A percentile compares a stretch with the other conserved stretches of the same genome.
Conservation (phyloP, 2,113 vertebrate genomes). For the Gnathonemus longibarbis region DNA sequence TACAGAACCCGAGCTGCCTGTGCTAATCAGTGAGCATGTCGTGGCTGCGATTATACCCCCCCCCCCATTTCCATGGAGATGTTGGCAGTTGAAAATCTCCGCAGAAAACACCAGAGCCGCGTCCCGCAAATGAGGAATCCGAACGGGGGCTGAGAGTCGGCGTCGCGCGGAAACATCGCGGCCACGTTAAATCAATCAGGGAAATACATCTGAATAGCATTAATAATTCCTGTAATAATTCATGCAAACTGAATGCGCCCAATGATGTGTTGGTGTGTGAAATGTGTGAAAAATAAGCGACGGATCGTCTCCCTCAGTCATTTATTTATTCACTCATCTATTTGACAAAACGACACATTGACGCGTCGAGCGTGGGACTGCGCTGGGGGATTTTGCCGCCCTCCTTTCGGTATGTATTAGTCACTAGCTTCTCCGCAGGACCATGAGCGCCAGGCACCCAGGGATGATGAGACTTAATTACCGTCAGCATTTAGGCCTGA, state of each 20-base stretch:
- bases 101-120: neutral
- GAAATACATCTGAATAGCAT: neutral
- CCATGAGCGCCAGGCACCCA: neutral
- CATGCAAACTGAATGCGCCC: neutral
- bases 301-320: neutral
- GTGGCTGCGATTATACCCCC: neutral
- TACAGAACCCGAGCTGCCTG: neutral
- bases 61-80: neutral
- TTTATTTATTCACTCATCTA: neutral
- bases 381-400: neutral
- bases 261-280: neutral
- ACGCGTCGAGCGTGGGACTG: neutral
- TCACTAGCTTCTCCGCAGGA: neutral
- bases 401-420: neutral
- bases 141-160: neutral
- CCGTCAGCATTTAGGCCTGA: slow-evolving; percentile 8
- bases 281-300: neutral
- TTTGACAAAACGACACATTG: neutral
- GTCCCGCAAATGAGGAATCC: neutral
- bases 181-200: neutral
- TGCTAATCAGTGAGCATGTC: neutral
- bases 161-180: neutral
- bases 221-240: slow-evolving; percentile 1
- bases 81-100: neutral
- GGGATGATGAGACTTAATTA: slow-evolving; percentile 11